Evolutionary conservation across 2,113 vertebrate species (phyloP).

Genomic region (Ploceus nigricollis): DNA sequence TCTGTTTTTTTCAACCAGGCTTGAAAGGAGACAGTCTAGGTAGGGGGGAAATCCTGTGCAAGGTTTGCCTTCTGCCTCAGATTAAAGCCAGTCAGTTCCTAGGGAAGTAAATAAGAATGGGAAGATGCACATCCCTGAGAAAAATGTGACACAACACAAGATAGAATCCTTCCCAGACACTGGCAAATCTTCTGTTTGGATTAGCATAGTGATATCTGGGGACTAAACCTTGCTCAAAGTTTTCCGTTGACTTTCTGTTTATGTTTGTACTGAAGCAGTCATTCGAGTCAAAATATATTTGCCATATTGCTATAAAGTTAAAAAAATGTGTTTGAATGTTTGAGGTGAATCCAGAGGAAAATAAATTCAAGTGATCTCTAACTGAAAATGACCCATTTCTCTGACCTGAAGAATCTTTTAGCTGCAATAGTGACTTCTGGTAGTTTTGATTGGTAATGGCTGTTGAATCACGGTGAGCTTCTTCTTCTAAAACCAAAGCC

Average conservation of each 20-base stretch:
- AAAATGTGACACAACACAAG: not conserved
- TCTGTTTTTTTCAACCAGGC: not conserved
- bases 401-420: constrained; percentile 15
- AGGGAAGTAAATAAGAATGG: not conserved
- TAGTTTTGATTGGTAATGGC: constrained; percentile 44
- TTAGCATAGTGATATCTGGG: not conserved
- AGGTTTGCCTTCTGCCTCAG: not conserved
- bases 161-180: not conserved
- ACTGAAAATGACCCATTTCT: constrained; percentile 65
- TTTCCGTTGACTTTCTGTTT: not conserved
- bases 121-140: not conserved
- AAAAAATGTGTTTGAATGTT: not conserved
- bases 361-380: not conserved
- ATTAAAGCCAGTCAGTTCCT: not conserved
- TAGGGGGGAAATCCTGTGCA: not conserved
- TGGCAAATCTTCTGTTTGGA: not conserved
- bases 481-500: constrained; percentile 66
- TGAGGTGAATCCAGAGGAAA: not conserved
- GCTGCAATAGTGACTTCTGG: constrained; percentile 50
- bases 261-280: not conserved
- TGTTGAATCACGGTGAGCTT: constrained; percentile 51
- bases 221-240: not conserved
- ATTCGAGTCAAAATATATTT: not conserved
- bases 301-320: not conserved
- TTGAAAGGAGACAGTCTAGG: not conserved